Evolutionary conservation across 2,113 vertebrate species (phyloP).

Genomic region (Prinia subflava): DNA sequence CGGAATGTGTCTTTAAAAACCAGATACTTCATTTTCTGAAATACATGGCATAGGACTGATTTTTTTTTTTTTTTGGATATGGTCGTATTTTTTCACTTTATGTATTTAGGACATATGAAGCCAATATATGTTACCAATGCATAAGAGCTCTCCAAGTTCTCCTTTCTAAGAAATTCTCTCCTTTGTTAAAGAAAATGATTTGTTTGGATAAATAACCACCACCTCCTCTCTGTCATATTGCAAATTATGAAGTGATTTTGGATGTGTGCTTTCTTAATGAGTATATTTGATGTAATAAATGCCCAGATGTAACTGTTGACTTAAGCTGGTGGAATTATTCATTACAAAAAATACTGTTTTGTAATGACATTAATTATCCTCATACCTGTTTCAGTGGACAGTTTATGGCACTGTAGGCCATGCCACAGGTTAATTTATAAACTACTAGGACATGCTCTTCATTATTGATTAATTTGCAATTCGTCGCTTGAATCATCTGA

Average conservation of each 20-base stretch:
- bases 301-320: not conserved
- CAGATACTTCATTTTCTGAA: not conserved
- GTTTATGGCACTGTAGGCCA: not conserved
- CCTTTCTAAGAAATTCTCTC: not conserved
- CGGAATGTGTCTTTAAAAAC: not conserved
- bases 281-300: not conserved
- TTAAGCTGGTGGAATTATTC: not conserved
- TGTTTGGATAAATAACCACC: slow-evolving; percentile 19
- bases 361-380: not conserved
- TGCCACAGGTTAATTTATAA: slow-evolving; percentile 6
- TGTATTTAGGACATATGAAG: slow-evolving; percentile 4
- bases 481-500: not conserved
- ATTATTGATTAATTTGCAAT: slow-evolving; percentile 1
- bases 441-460: not conserved
- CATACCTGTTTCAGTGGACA: not conserved
- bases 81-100: not conserved
- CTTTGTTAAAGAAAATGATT: not conserved
- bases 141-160: not conserved
- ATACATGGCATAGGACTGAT: not conserved
- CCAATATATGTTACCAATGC: not conserved
- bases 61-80: not conserved
- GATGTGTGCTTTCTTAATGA: slow-evolving; percentile 28
- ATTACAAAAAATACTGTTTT: not conserved
- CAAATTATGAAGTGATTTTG: slow-evolving; percentile 28
- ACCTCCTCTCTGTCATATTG: not conserved